Conservation (phyloP, 2,797 vertebrate genomes). For the Crenichthys baileyi region DNA sequence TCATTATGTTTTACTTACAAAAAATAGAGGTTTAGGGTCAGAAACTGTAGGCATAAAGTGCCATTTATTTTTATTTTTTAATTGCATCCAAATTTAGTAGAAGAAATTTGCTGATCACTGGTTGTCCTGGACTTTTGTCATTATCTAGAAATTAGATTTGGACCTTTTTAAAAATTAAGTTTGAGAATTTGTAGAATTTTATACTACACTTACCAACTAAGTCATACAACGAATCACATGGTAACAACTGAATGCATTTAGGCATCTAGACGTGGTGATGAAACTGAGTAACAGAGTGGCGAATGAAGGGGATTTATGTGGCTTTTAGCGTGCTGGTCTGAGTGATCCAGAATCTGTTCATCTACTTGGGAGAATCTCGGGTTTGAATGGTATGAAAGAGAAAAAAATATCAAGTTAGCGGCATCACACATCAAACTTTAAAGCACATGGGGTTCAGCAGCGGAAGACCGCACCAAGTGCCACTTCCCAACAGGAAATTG, state of each 20-base stretch:
- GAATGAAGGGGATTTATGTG: background rate
- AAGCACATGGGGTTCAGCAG: background rate
- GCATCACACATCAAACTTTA: background rate
- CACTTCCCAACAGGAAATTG: background rate
- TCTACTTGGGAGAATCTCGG: background rate
- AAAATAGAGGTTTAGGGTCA: background rate
- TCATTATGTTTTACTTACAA: background rate
- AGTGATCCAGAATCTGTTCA: background rate
- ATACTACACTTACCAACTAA: background rate
- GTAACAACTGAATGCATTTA: background rate
- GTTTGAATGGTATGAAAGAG: background rate
- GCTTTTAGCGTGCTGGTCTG: no score
- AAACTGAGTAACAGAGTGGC: background rate
- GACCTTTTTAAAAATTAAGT: background rate
- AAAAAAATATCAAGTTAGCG: background rate
- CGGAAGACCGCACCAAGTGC: background rate
- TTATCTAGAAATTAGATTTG: background rate
- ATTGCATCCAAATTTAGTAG: no score
- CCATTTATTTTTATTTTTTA: background rate
- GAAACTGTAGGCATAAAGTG: background rate
- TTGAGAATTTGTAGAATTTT: background rate
- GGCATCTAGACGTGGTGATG: background rate
- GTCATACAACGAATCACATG: background rate
- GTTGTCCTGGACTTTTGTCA: no score
- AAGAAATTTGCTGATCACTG: background rate